These are phyloP conservation scores for Ptychobarbus kaznakovi DNA, from an alignment of 2,797 vertebrate species.

Conservation along the genomic window DNA sequence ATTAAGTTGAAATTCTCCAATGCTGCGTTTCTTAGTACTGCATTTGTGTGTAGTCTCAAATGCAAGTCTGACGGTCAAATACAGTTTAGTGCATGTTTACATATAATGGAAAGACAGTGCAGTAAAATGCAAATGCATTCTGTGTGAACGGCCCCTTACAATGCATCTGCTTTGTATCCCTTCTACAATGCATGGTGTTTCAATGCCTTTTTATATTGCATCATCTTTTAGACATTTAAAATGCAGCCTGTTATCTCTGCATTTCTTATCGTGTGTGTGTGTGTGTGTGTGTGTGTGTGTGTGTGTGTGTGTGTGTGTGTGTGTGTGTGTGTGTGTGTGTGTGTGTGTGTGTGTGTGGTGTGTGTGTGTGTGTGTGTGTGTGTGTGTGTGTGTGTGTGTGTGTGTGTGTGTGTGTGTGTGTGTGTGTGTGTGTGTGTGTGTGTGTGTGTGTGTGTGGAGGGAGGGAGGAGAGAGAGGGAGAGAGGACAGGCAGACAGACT, in stretches of 20 bases:
- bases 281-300: background rate
- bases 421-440: background rate
- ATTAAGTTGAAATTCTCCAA: background rate
- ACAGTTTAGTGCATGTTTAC: background rate
- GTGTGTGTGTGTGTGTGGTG: background rate
- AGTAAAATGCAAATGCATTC: background rate
- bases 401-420: background rate
- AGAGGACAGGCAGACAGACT: conserved; percentile 6
- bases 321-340: background rate
- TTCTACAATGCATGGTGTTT: background rate
- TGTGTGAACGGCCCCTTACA: background rate
- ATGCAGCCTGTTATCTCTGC: background rate
- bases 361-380: background rate
- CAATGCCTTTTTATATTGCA: background rate
- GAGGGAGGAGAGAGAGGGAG: too few species aligned
- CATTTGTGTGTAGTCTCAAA: background rate
- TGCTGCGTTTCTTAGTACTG: background rate
- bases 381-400: background rate
- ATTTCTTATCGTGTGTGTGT: background rate
- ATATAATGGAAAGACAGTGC: background rate
- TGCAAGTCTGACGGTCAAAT: background rate
- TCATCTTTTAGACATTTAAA: conserved; percentile 9
- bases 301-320: background rate
- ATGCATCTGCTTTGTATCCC: background rate
- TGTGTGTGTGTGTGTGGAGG: too few species aligned